Conservation (phyloP, 53 echinoderm and acorn worm species). For the Mesocentrotus franciscanus region DNA sequence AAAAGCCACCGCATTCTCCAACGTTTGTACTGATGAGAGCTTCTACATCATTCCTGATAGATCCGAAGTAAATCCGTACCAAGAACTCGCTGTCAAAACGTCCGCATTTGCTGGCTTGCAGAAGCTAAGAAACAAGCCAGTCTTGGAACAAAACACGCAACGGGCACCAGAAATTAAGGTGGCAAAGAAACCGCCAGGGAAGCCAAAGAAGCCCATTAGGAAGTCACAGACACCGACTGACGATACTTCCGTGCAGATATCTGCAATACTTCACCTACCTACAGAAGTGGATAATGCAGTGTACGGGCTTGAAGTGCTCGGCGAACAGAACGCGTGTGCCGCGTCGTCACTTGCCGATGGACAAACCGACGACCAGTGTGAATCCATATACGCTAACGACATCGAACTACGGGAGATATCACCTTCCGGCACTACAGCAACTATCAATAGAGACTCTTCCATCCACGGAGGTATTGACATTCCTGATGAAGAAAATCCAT, state of each 20-base stretch:
- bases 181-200: not conserved
- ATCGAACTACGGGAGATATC: not conserved
- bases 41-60: constrained; percentile 32
- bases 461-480: not conserved
- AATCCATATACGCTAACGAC: constrained; percentile 33
- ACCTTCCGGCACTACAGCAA: not conserved
- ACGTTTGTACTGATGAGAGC: constrained; percentile 28
- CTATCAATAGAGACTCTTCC: too few relatives aligned
- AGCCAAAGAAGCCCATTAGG: too few relatives aligned
- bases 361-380: not conserved
- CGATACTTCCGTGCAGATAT: not conserved
- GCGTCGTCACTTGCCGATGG: not conserved
- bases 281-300: not conserved
- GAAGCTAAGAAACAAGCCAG: constrained; percentile 46
- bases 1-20: not conserved
- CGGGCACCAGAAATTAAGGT: not conserved
- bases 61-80: constrained; percentile 28
- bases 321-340: not conserved
- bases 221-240: too few relatives aligned
- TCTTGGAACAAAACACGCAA: constrained; percentile 1
- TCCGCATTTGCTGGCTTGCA: constrained; percentile 45
- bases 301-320: not conserved
- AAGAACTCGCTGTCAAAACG: constrained; percentile 17
- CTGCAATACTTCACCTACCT: not conserved
- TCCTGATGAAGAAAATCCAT: constrained; percentile 9